Conservation (phyloP, 2,888 invertebrate species). For the Coelopa pilipes region DNA sequence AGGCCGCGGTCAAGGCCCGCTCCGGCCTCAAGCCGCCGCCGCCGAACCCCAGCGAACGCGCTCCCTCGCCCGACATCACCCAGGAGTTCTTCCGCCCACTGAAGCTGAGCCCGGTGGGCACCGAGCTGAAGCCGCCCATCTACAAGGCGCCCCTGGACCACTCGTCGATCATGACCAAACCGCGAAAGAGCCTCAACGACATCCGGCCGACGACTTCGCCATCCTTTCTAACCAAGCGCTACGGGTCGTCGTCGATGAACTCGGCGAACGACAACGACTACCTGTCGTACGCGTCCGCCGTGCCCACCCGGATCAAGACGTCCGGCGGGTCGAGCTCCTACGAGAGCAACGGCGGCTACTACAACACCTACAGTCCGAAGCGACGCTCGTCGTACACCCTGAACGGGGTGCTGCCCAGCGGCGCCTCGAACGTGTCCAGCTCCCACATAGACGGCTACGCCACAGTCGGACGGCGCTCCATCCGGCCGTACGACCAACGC, state of each 20-base stretch:
- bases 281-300: constrained; percentile 43
- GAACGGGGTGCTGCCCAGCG: constrained; percentile 48
- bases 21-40: constrained; percentile 36
- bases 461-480: constrained; percentile 62
- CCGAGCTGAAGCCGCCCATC: constrained; percentile 62
- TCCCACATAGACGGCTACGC: constrained; percentile 63
- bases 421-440: constrained; percentile 44
- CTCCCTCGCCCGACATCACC: constrained; percentile 61
- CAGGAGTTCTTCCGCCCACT: constrained; percentile 63
- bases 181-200: constrained; percentile 62
- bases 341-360: constrained; percentile 56
- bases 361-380: constrained; percentile 65
- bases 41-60: constrained; percentile 56
- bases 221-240: constrained; percentile 58
- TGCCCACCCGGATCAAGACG: constrained; percentile 56
- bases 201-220: constrained; percentile 59
- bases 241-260: constrained; percentile 45
- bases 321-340: constrained; percentile 54
- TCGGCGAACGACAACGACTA: constrained; percentile 53
- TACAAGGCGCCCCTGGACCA: constrained; percentile 58
- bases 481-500: constrained; percentile 63
- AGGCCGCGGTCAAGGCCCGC: constrained; percentile 53
- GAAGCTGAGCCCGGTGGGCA: constrained; percentile 62
- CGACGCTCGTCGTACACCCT: constrained; percentile 63
- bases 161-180: constrained; percentile 48